These are phyloP conservation scores for Celastrina argiolus DNA, from an alignment of 2,888 invertebrate species.

Conservation along the genomic window DNA sequence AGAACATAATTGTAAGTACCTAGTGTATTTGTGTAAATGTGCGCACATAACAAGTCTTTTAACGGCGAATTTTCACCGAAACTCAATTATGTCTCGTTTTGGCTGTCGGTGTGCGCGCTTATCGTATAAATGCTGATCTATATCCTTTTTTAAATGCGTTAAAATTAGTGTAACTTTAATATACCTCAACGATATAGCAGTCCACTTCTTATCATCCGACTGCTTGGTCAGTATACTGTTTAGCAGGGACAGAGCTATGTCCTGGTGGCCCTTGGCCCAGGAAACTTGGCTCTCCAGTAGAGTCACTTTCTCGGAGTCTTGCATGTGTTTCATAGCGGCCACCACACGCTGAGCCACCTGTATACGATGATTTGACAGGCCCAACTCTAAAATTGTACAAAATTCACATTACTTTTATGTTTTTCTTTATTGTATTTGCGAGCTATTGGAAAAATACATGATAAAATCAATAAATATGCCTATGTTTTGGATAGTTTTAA, in stretches of 20 bases:
- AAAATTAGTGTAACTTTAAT: not conserved
- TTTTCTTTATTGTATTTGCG: too few relatives aligned
- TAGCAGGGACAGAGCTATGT: constrained; percentile 64
- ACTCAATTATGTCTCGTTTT: not conserved
- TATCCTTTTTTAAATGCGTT: not conserved
- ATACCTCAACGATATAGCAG: constrained; percentile 62
- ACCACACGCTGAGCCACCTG: constrained; percentile 76
- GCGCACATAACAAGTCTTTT: too few relatives aligned
- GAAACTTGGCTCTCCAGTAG: constrained; percentile 64
- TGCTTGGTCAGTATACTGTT: constrained; percentile 52
- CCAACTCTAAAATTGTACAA: constrained; percentile 54
- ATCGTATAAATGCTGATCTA: not conserved
- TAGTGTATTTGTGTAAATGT: too few relatives aligned
- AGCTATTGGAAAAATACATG: too few relatives aligned
- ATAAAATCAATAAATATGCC: too few relatives aligned
- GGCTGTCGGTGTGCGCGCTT: not conserved
- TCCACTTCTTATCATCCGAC: constrained; percentile 45
- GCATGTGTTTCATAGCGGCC: constrained; percentile 57
- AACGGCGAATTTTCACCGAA: too few relatives aligned
- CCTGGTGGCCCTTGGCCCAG: constrained; percentile 69
- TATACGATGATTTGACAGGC: constrained; percentile 70
- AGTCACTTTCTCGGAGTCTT: constrained; percentile 50
- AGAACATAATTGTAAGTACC: too few relatives aligned
- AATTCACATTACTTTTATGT: too few relatives aligned
- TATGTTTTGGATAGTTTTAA: too few relatives aligned